phyloP scores from a whole-genome alignment of 1,140 invertebrate genomes.

The Cotesia glomerata region DNA sequence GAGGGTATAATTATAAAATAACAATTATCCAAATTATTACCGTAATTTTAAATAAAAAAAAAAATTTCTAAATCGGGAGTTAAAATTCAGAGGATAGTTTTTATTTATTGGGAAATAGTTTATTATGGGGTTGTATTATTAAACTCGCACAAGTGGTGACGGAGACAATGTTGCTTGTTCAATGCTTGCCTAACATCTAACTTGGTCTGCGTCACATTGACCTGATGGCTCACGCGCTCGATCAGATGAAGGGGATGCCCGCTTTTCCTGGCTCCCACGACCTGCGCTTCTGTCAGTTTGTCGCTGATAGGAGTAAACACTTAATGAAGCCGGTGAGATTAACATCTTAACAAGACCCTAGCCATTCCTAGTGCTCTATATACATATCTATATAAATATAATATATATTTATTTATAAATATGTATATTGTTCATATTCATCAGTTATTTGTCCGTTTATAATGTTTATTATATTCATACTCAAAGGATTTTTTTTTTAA shows the following conservation, averaged over 20 bases:
- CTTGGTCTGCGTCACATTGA: conserved; percentile 59
- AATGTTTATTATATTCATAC: neutral
- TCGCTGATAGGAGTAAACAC: conserved; percentile 91
- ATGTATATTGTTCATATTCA: conserved; percentile 34
- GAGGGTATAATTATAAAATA: neutral
- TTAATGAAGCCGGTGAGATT: conserved; percentile 92
- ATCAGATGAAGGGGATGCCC: conserved; percentile 88
- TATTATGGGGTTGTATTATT: conserved; percentile 11
- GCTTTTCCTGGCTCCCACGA: conserved; percentile 94
- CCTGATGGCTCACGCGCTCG: conserved; percentile 62
- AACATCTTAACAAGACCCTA: conserved; percentile 61
- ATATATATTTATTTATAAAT: neutral
- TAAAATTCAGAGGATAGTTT: neutral
- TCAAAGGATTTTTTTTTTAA: neutral
- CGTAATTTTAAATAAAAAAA: neutral
- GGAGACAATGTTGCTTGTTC: conserved; percentile 65
- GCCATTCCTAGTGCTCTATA: conserved; percentile 52
- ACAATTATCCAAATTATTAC: neutral
- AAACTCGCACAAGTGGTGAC: conserved; percentile 62
- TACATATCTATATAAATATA: conserved; percentile 11
- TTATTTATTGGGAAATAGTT: neutral
- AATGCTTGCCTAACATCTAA: conserved; percentile 64
- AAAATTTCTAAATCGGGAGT: too few relatives aligned
- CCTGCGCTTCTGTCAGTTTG: conserved; percentile 91
- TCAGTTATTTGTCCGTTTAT: conserved; percentile 25